Base-by-base conservation (phyloP, 2,888 invertebrate genomes). In the Lordiphosa fenestrarum region DNA sequence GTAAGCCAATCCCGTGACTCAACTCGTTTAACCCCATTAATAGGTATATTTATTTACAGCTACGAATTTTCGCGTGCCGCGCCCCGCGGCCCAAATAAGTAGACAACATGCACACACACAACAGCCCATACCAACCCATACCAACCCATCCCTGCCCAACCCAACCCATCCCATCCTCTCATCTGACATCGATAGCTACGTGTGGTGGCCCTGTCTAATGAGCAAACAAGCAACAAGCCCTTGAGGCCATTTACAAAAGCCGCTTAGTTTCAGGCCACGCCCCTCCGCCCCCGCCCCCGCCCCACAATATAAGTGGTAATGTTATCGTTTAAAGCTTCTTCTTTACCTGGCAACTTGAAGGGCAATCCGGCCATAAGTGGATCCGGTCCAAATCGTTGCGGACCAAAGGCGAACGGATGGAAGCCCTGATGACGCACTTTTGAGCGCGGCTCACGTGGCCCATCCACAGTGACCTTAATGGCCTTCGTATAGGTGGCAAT, bases 401-500 rank as follows among this genome's bases (percentile, higher is more conserved):
- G 95, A 59, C 95, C 96, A 88, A 96, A 96, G 84, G 95, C 96
- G 90, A 95, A 96, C 59, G 96, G 96, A 90, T 96, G 96, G 90
- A 96, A 96, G 66, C 94, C 94, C 86, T 95, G 95, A 88, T 96
- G 96, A 66, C 96, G 92, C 72, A 96, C 95, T 92, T 98, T 98
- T 75, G 97, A 97, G 84, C 98, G 91, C 7, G 99, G 98, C 90
- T 99, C 99, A 71, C 99, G 91, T 0, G 99, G 99, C 53, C 99
- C 99, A 88, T 99, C 99, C 64, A 99, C 99, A 1, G 99, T 99
- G 84, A 99, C 98, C 91, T 99, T 99, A 90, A 99, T 99, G 63
- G 98, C 98, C 90, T 98, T 98, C 87, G 93, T 94, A 90, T 98
- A 98, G n/a, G 98, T 96, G 60, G 97, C 96, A 69, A 99, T 94